Evolutionary conservation across 2,888 invertebrate species (phyloP), one percentile per base, ranked within the genome.

Genomic region (Napeogenes sylphis): DNA sequence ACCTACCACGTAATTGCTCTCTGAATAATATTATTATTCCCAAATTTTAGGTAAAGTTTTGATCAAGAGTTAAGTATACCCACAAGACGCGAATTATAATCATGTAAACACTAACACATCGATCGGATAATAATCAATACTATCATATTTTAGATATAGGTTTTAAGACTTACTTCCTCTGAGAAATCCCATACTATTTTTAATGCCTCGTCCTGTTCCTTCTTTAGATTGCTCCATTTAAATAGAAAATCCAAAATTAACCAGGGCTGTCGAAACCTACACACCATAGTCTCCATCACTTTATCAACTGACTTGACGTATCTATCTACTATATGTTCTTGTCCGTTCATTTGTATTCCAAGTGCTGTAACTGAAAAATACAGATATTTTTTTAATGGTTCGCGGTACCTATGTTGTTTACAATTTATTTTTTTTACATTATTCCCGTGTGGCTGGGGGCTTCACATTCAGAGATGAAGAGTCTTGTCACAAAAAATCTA

Each of bases 281-380:
- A 38, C 0, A 59, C 58, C 35, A 67, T 56, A 12, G 61, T 58
- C 2, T 62, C 45, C 21, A 68, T 33, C 6, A 65, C 62, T 35
- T 21, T 58, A 32, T 64, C 45, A 4, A 63, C 59, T 12, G 65
- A 59, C 3, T 58, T 42, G 0, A 56, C 38, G 46, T 68, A 70
- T 32, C 51, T 38, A 4, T 65, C 59, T 0, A 59, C 60, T 5
- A 59, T 54, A 13, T 59, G n/a, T 4, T 60, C 59, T 21, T 57
- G 56, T 13, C 56, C 56, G 2, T 65, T 61, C 13, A 59, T 55
- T 4, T 56, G 61, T 14, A 57, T 45, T n/a, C 67, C 68, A 59
- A 68, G 60, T 14, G 62, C 59, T 13, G 68, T 64, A 45, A 62
- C 68, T 68, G 53, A 4, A 64, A 62, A 14, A 32, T 3, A 46